These are phyloP conservation scores for Priocnemis perturbator DNA, from an alignment of 2,888 invertebrate genomes.

Conservation along the genomic window DNA sequence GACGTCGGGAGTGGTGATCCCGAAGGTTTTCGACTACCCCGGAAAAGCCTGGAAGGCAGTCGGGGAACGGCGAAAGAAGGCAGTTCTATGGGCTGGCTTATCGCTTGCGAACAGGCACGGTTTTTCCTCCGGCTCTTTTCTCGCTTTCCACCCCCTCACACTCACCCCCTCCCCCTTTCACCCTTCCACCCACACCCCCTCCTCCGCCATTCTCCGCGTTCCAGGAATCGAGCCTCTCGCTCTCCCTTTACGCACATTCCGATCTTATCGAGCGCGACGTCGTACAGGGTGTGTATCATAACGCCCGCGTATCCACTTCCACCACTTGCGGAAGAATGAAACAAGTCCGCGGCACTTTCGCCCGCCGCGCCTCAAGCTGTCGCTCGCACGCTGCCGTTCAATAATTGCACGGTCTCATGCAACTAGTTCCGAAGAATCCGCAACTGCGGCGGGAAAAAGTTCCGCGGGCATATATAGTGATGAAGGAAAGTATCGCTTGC, in stretches of 20 bases:
- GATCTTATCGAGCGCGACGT: slow-evolving; percentile 31
- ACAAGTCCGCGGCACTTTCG: too few relatives aligned
- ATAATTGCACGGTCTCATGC: too few relatives aligned
- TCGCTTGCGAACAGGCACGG: slow-evolving; percentile 67
- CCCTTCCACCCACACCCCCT: slow-evolving; percentile 29
- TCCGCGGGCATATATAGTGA: too few relatives aligned
- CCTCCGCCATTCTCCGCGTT: slow-evolving; percentile 27
- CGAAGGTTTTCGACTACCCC: slow-evolving; percentile 47
- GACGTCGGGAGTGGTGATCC: slow-evolving; percentile 41
- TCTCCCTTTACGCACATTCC: slow-evolving; percentile 27
- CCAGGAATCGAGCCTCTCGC: slow-evolving; percentile 2
- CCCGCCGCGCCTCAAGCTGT: too few relatives aligned
- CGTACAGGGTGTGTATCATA: slow-evolving; percentile 10
- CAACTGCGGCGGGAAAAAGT: too few relatives aligned
- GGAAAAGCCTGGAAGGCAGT: slow-evolving; percentile 55
- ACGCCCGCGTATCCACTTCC: not conserved
- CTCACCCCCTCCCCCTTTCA: slow-evolving; percentile 23
- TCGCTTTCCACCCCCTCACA: slow-evolving; percentile 40
- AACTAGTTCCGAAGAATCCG: too few relatives aligned
- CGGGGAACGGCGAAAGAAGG: slow-evolving; percentile 40
- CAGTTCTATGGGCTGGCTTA: slow-evolving; percentile 69
- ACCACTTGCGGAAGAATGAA: too few relatives aligned
- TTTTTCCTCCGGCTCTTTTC: slow-evolving; percentile 54
- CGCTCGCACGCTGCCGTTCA: too few relatives aligned
- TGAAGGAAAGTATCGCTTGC: too few relatives aligned